A percentile compares a stretch with the other conserved stretches of the same genome.
Conservation (phyloP, 2,888 invertebrate genomes). For the Belgica antarctica region DNA sequence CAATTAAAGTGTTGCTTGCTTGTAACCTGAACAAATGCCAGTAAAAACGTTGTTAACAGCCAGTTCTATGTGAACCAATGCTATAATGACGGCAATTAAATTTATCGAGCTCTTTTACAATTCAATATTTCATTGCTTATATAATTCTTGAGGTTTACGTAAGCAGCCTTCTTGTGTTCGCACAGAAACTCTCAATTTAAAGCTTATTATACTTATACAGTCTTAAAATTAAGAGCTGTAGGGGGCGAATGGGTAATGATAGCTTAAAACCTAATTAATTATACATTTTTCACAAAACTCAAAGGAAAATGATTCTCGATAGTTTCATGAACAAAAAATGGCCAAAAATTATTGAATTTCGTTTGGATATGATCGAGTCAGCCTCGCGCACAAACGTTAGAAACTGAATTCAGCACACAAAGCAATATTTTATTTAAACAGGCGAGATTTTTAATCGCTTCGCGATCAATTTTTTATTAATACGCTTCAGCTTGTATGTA, state of each 20-base stretch:
- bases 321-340: too few relatives aligned
- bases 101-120: neutral
- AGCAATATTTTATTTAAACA: slow-evolving; percentile 18
- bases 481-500: neutral
- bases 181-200: slow-evolving; percentile 3
- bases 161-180: neutral
- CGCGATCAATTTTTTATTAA: slow-evolving; percentile 24
- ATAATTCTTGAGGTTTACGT: neutral
- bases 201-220: neutral
- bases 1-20: too few relatives aligned
- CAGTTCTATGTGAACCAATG: too few relatives aligned
- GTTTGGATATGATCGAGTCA: too few relatives aligned
- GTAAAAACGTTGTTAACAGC: too few relatives aligned
- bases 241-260: slow-evolving; percentile 2
- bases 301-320: neutral
- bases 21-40: too few relatives aligned
- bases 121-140: slow-evolving; percentile 9
- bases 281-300: neutral
- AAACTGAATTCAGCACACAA: slow-evolving; percentile 11
- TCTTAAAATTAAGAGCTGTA: neutral
- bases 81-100: too few relatives aligned
- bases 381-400: too few relatives aligned
- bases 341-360: too few relatives aligned
- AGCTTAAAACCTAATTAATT: slow-evolving; percentile 1
- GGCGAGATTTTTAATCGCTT: slow-evolving; percentile 31